Conservation (phyloP, 2,113 vertebrate genomes). For the Ginglymostoma cirratum region DNA sequence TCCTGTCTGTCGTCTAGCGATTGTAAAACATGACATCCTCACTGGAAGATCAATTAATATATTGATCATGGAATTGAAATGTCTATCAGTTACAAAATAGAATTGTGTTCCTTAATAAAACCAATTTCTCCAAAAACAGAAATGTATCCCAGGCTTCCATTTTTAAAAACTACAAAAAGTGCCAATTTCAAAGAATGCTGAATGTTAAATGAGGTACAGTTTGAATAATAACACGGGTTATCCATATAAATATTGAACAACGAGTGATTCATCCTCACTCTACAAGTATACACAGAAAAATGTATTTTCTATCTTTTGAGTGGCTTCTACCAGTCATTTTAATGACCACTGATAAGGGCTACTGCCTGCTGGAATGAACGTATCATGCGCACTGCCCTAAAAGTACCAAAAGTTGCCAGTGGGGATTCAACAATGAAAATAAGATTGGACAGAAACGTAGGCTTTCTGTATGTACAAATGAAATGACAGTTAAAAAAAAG, state of each 20-base stretch:
- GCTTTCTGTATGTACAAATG: background rate
- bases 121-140: background rate
- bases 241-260: background rate
- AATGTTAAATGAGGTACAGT: background rate
- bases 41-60: background rate
- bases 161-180: background rate
- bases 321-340: background rate
- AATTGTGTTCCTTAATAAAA: background rate
- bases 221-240: background rate
- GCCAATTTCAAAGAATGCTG: background rate
- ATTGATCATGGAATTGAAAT: slow-evolving; percentile 30
- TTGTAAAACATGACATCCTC: background rate
- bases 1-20: slow-evolving; percentile 34
- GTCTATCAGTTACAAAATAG: background rate
- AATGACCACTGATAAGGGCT: background rate
- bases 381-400: background rate
- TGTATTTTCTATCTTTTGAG: background rate
- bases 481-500: background rate
- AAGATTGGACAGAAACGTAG: background rate
- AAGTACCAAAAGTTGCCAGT: background rate
- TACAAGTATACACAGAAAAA: background rate
- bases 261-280: background rate
- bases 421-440: background rate
- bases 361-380: background rate
- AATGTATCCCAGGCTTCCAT: background rate